Percentiles rank a stretch among this genome's conserved stretches.
Evolutionary conservation across 2,797 vertebrate species (phyloP).

Genomic region (Chromis chromis): DNA sequence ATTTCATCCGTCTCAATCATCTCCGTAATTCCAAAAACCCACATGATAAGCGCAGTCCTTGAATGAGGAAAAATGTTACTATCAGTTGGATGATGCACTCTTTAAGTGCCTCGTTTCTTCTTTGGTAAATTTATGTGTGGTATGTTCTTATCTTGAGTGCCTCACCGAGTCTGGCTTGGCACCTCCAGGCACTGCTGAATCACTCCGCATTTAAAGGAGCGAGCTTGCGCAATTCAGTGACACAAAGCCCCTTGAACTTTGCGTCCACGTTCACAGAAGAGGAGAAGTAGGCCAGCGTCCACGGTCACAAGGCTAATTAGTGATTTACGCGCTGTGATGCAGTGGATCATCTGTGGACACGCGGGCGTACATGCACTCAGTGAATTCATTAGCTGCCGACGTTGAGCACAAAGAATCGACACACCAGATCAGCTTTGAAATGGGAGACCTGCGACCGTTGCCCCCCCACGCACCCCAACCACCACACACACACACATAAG

Average conservation of each 20-base stretch:
- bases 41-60: not conserved
- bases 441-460: conserved; percentile 4
- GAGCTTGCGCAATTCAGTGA: conserved; percentile 61
- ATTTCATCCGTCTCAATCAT: not conserved
- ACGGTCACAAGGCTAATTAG: conserved; percentile 75
- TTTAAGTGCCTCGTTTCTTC: conserved; percentile 34
- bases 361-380: conserved; percentile 14
- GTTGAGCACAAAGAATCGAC: conserved; percentile 41
- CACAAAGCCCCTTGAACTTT: conserved; percentile 58
- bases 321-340: conserved; percentile 50
- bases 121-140: conserved; percentile 19
- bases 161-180: conserved; percentile 42
- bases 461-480: not conserved
- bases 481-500: conserved; percentile 1
- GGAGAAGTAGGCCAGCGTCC: conserved; percentile 66
- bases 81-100: conserved; percentile 9
- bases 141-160: conserved; percentile 59
- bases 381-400: conserved; percentile 61
- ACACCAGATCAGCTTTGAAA: conserved; percentile 41
- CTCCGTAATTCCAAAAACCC: not conserved
- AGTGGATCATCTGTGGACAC: conserved; percentile 46
- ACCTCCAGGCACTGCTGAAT: conserved; percentile 72
- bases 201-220: conserved; percentile 46
- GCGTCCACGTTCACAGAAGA: conserved; percentile 39
- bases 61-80: not conserved